A percentile compares a stretch with the other conserved stretches of the same genome.
These are phyloP conservation scores for Lymantria dispar DNA, from an alignment of 2,888 invertebrate genomes.

Conservation along the genomic window DNA sequence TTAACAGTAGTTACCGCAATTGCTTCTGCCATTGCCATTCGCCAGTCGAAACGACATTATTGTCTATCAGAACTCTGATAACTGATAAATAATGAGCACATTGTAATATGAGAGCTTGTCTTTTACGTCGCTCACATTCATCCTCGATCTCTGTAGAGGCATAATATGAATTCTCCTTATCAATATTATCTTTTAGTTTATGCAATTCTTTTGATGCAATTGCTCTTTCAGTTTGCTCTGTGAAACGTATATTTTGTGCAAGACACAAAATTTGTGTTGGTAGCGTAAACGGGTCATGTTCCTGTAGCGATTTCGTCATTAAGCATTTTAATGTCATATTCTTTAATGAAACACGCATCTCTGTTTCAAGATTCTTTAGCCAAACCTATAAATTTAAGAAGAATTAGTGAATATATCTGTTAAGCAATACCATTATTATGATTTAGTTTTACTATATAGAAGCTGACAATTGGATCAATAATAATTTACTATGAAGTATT, in stretches of 20 bases:
- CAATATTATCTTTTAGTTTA: conserved; percentile 72
- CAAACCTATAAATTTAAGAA: conserved; percentile 75
- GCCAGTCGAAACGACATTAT: conserved; percentile 83
- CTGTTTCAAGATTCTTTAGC: conserved; percentile 90
- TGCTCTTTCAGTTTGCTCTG: conserved; percentile 91
- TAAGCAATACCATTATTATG: too few species aligned
- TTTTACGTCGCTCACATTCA: conserved; percentile 89
- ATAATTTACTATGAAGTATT: too few species aligned
- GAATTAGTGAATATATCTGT: background rate
- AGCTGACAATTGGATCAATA: too few species aligned
- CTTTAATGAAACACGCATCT: conserved; percentile 88
- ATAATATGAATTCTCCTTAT: conserved; percentile 77
- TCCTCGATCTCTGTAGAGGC: conserved; percentile 77
- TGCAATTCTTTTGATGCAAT: conserved; percentile 85
- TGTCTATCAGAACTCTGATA: conserved; percentile 88
- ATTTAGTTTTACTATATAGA: too few species aligned
- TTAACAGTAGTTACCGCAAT: conserved; percentile 83
- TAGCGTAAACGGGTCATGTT: conserved; percentile 78
- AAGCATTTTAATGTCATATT: conserved; percentile 84
- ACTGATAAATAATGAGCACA: conserved; percentile 95
- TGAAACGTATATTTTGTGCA: conserved; percentile 92
- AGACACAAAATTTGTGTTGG: conserved; percentile 91
- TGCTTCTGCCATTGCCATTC: conserved; percentile 99
- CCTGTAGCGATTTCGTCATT: conserved; percentile 70
- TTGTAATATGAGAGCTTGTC: conserved; percentile 96